A percentile compares a stretch with the other conserved stretches of the same genome.
Conservation (phyloP, 2,888 invertebrate genomes). For the Teleogryllus oceanicus region DNA sequence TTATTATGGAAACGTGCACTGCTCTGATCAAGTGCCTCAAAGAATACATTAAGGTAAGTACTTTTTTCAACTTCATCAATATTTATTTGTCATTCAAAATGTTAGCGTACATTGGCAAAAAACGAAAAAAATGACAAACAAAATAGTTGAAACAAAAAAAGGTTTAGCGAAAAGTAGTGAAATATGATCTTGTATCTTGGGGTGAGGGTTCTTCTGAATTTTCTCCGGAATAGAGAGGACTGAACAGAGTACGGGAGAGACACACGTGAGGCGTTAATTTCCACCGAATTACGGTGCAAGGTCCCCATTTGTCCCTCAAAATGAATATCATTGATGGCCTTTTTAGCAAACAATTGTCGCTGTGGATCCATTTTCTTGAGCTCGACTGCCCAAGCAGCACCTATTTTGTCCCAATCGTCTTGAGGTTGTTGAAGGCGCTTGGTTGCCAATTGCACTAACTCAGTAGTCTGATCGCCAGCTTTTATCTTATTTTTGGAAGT, state of each 20-base stretch:
- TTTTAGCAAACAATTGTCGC: conserved; percentile 31
- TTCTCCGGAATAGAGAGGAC: not conserved
- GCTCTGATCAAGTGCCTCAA: conserved; percentile 20
- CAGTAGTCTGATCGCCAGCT: not conserved
- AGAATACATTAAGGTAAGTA: too few relatives aligned
- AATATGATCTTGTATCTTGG: not conserved
- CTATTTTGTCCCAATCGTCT: too few relatives aligned
- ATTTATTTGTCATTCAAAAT: not conserved
- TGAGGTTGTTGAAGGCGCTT: not conserved
- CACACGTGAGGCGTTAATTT: conserved; percentile 24
- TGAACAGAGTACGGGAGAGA: not conserved
- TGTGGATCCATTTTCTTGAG: not conserved
- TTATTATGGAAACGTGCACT: conserved; percentile 37
- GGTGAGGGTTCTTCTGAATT: not conserved
- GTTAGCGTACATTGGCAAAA: not conserved
- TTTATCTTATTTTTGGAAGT: not conserved
- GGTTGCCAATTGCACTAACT: not conserved
- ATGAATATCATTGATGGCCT: conserved; percentile 33
- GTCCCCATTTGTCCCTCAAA: conserved; percentile 36
- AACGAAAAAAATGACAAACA: not conserved
- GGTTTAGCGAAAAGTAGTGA: not conserved
- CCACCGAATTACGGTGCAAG: conserved; percentile 33
- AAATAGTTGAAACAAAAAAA: not conserved
- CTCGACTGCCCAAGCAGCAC: not conserved
- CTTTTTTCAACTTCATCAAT: too few relatives aligned